Evolutionary conservation across 1,140 invertebrate species (phyloP), one percentile per base, ranked within the genome.

Genomic region (Drosophila kohkoa): DNA sequence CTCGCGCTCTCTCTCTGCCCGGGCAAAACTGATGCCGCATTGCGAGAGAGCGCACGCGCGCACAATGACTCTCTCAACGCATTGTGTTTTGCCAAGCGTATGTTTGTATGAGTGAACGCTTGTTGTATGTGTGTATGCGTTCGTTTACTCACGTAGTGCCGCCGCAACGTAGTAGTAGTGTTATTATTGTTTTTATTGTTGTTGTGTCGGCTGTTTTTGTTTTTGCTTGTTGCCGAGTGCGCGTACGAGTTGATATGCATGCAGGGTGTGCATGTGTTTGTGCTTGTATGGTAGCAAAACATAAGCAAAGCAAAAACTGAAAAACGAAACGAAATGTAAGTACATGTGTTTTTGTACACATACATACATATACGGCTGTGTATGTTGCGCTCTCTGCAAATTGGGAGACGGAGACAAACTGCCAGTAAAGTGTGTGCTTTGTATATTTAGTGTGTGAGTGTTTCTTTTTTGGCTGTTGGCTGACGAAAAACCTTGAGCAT

Each of bases 221-320:
- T 82, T 73, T 79, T 85, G 83, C 79, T 83, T 83, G 81, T 83
- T 83, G 77, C 77, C 77, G 77, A 85, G 68, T 75, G 73, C 82
- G 45, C 55, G 60, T 46, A 59, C 55, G 64, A 43, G 76, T 62
- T 67, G 41, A 59, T 57, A 30, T 77, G 62, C 49, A 57, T 32
- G 15, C 35, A 2, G 3, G 55, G 46, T 58, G 32, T 54, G 57
- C 20, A 13, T 67, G 49, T 69, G 38, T 65, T 16, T 66, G 38
- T 38, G 60, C 48, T 35, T 77, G 35, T 67, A 59, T 75, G 55
- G 82, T 87, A 87, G 82, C 82, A 87, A 87, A 87, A 87, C 82
- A 87, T 77, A 82, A 74, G 80, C 79, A 88, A 87, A 88, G 82
- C 85, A 83, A 87, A 88, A 88, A 77, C 80, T 57, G 77, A 86